Evolutionary conservation across 2,888 invertebrate genomes (phyloP), one percentile per base, ranked within the genome.

Genomic region (Pandemis cinnamomeana): DNA sequence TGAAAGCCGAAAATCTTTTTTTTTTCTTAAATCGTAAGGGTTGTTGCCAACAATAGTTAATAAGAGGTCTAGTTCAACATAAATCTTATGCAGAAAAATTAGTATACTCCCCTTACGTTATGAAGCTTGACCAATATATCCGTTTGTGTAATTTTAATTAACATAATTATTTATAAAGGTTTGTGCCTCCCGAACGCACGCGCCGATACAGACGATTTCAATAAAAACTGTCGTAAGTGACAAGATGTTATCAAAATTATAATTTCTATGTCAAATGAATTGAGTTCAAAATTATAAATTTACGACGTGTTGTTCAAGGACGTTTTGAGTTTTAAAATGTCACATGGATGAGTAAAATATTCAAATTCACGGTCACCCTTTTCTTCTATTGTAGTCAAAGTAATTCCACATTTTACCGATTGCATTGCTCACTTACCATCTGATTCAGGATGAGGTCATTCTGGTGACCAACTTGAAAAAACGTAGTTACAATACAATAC

Each of bases 341-440:
- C 20, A 20, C 10, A 20, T 8, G 85, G 81, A 86, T 83, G 86
- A 87, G 87, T 89, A 84, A 86, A 89, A 86, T 91, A 91, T 92
- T 91, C 81, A 87, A 91, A 91, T 89, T 83, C 77, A 75, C 80
- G 81, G 79, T 80, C 82, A 82, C 82, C 46, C 46, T 48, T 48
- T 2, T 13, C 10, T 11, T 11, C 11, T 10, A 48, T 11, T 48
- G 46, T 48, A 11, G 46, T 44, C 44, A 7, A 36, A 36, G 27
- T 44, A 44, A 8, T 44, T 44, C 8, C 44, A 44, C 27, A 27
- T 27, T 36, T 36, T 36, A 36, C 27, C 27, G 27, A 36, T 4
- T 36, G 27, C 27, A 2, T 36, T 36, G 27, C 27, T 36, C 27
- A 36, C 27, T 36, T 36, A 36, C 27, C 27, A 0, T 36, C 1